phyloP scores from a whole-genome alignment of 2,113 vertebrate species.

The Oryzias curvinotus region DNA sequence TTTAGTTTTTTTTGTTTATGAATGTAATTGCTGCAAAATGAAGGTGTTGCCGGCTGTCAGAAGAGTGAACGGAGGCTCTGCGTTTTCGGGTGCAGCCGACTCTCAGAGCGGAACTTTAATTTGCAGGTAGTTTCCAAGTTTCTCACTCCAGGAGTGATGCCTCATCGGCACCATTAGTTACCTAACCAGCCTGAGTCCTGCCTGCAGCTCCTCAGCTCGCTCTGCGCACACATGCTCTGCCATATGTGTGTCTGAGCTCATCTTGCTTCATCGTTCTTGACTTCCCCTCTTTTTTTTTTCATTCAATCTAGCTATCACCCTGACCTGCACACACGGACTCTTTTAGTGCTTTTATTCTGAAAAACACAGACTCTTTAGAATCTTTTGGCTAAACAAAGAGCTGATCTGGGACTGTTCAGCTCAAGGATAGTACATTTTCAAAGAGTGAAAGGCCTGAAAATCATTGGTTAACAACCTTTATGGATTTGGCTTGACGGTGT shows the following conservation, averaged over 20 bases:
- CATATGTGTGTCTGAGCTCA: conserved; percentile 30
- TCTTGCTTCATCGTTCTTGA: conserved; percentile 52
- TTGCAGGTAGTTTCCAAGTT: conserved; percentile 69
- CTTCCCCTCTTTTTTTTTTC: conserved; percentile 49
- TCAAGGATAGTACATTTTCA: too few species aligned
- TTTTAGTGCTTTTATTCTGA: not conserved
- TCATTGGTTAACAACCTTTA: too few species aligned
- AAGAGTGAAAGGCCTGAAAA: too few species aligned
- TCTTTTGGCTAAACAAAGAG: not conserved
- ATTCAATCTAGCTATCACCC: conserved; percentile 39
- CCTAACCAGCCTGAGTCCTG: conserved; percentile 70
- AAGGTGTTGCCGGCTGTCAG: conserved; percentile 21
- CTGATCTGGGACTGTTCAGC: too few species aligned
- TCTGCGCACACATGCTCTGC: not conserved
- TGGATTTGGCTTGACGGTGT: too few species aligned
- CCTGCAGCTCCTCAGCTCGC: conserved; percentile 40
- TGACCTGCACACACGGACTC: conserved; percentile 8
- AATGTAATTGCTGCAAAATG: conserved; percentile 23
- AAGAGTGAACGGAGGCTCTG: conserved; percentile 20
- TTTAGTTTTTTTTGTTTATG: not conserved
- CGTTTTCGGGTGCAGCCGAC: conserved; percentile 40
- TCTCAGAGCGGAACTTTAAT: conserved; percentile 69
- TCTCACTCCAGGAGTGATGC: conserved; percentile 65
- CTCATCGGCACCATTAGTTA: conserved; percentile 70
- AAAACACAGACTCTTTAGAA: too few species aligned